phyloP scores from a whole-genome alignment of 2,113 vertebrate genomes.

The Phycodurus eques region DNA sequence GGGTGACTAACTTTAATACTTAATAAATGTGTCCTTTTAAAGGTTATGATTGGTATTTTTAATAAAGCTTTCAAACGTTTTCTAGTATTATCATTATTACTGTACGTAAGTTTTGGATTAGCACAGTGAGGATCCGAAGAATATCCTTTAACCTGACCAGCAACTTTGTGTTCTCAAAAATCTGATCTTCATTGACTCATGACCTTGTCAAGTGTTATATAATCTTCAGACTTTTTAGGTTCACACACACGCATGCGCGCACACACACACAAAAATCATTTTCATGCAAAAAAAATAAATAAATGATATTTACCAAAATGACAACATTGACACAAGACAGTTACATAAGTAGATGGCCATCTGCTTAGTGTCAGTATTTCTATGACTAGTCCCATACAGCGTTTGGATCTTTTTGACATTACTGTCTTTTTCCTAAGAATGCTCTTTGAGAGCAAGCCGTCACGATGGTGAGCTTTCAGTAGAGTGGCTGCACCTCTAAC shows the following conservation, averaged over 20 bases:
- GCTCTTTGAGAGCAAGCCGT: constrained; percentile 18
- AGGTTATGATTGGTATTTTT: too few relatives aligned
- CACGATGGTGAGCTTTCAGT: constrained; percentile 26
- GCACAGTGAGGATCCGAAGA: neutral
- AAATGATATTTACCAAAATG: constrained; percentile 15
- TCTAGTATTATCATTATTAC: neutral
- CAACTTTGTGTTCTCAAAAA: constrained; percentile 26
- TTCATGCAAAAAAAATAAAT: constrained; percentile 10
- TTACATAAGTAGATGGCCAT: constrained; percentile 53
- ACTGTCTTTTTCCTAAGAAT: constrained; percentile 33
- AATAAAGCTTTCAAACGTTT: too few relatives aligned
- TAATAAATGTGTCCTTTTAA: too few relatives aligned
- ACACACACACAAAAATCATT: constrained; percentile 24
- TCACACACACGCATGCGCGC: constrained; percentile 11
- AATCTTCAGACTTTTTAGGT: constrained; percentile 12
- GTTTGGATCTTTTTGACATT: constrained; percentile 24
- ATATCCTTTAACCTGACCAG: constrained; percentile 12
- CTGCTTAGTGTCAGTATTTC: constrained; percentile 31
- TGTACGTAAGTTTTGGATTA: constrained; percentile 5
- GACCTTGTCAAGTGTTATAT: constrained; percentile 28
- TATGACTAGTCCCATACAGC: constrained; percentile 17
- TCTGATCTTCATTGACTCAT: constrained; percentile 25
- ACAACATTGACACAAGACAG: constrained; percentile 12
- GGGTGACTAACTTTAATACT: too few relatives aligned
- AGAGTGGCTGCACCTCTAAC: constrained; percentile 17